A percentile compares a stretch with the other conserved stretches of the same genome.
Conservation (phyloP, 2,797 vertebrate species). For the Remorina albescens region DNA sequence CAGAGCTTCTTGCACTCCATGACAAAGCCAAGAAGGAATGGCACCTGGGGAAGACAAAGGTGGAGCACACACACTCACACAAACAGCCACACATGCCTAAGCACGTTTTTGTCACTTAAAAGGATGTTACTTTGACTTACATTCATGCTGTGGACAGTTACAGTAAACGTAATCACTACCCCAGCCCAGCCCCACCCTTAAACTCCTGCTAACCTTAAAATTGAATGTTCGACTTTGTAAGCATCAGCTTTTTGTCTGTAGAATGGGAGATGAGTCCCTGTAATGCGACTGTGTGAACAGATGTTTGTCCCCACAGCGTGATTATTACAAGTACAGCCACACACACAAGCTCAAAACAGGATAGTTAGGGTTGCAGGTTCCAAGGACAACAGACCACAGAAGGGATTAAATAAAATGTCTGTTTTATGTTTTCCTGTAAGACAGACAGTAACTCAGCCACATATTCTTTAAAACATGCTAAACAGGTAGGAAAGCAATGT, state of each 20-base stretch:
- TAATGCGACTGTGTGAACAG: constrained; percentile 1
- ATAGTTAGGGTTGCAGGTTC: constrained; percentile 18
- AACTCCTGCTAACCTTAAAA: constrained; percentile 5
- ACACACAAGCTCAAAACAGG: constrained; percentile 14
- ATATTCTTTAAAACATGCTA: not conserved
- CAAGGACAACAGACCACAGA: constrained; percentile 17
- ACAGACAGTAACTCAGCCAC: not conserved
- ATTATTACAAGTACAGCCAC: constrained; percentile 7
- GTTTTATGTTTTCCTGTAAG: constrained; percentile 16
- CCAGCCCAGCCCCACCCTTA: constrained; percentile 1
- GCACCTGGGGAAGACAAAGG: constrained; percentile 95
- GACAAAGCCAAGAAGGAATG: constrained; percentile 86
- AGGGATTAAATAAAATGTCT: constrained; percentile 21
- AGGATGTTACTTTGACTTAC: constrained; percentile 40
- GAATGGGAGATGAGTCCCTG: not conserved
- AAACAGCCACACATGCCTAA: constrained; percentile 12
- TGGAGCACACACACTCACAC: constrained; percentile 63
- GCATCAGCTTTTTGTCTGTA: not conserved
- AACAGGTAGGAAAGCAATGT: not conserved
- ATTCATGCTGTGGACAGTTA: constrained; percentile 33
- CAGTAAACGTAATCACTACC: constrained; percentile 26
- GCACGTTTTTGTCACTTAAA: constrained; percentile 63
- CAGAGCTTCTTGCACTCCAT: constrained; percentile 83
- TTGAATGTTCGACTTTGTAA: constrained; percentile 8
- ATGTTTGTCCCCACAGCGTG: not conserved